phyloP scores from a whole-genome alignment of 1,140 invertebrate genomes.

The Plodia interpunctella region DNA sequence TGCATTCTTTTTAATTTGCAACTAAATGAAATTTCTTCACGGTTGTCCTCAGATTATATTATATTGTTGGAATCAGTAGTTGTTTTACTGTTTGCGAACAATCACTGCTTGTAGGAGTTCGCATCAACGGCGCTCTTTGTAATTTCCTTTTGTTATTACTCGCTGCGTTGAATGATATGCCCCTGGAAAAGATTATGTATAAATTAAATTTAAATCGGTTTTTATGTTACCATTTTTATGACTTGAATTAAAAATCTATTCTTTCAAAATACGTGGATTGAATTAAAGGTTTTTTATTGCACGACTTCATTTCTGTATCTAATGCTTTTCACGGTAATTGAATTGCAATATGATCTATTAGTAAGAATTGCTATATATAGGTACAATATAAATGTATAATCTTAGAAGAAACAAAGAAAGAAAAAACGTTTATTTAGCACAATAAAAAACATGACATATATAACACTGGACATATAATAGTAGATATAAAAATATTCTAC shows the following conservation, averaged over 20 bases:
- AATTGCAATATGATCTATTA: no score
- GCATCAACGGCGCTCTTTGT: background rate
- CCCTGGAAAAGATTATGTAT: background rate
- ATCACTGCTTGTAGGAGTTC: conserved; percentile 9
- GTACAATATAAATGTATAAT: no score
- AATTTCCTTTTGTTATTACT: conserved; percentile 4
- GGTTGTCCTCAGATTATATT: conserved; percentile 36
- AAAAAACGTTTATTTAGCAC: no score
- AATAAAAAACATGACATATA: no score
- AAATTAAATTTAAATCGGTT: background rate
- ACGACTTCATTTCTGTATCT: no score
- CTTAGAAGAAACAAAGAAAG: no score
- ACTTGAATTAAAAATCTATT: background rate
- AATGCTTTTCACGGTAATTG: no score
- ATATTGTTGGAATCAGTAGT: conserved; percentile 42
- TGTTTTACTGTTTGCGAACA: conserved; percentile 39
- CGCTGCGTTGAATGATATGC: conserved; percentile 18
- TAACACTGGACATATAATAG: no score
- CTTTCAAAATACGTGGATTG: background rate
- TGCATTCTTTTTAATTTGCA: background rate
- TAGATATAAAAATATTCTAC: no score
- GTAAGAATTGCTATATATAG: no score
- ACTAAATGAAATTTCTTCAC: conserved; percentile 58
- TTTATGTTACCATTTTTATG: background rate
- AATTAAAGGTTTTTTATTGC: no score